phyloP scores from a whole-genome alignment of 2,888 invertebrate species.

The Synanthedon myopaeformis region DNA sequence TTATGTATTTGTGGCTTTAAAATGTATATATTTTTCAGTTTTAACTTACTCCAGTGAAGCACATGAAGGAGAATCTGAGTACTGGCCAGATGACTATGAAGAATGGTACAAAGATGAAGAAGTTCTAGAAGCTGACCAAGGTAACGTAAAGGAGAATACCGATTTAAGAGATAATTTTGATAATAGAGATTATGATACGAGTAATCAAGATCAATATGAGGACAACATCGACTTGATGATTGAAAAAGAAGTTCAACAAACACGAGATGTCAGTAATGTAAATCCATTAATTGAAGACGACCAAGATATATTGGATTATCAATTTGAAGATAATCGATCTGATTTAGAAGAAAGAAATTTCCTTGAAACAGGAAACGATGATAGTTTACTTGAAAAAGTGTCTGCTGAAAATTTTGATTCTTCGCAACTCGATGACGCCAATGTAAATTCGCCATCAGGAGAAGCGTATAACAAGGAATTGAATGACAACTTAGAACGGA shows the following conservation, averaged over 20 bases:
- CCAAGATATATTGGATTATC: slow-evolving; percentile 26
- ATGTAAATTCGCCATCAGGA: not conserved
- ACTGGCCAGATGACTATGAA: not conserved
- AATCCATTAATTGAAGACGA: slow-evolving; percentile 4
- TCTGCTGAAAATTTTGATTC: not conserved
- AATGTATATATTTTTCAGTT: not conserved
- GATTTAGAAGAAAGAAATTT: slow-evolving; percentile 10
- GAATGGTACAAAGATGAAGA: slow-evolving; percentile 4
- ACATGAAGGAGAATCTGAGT: not conserved
- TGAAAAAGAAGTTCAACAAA: slow-evolving; percentile 7
- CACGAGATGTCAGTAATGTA: slow-evolving; percentile 5
- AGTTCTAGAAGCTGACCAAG: not conserved
- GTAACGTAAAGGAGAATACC: not conserved
- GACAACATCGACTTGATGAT: slow-evolving; percentile 1
- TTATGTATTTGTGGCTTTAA: no score
- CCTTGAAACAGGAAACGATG: not conserved
- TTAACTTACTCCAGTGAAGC: not conserved
- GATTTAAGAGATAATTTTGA: not conserved
- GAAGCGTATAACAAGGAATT: slow-evolving; percentile 6
- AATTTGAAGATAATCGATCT: slow-evolving; percentile 42
- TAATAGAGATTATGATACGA: not conserved
- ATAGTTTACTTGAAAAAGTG: not conserved
- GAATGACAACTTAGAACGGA: slow-evolving; percentile 1
- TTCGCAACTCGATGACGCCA: not conserved
- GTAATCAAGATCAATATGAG: not conserved